These are phyloP conservation scores for Fragum whitleyi DNA, from an alignment of 2,888 invertebrate genomes.

Conservation along the genomic window DNA sequence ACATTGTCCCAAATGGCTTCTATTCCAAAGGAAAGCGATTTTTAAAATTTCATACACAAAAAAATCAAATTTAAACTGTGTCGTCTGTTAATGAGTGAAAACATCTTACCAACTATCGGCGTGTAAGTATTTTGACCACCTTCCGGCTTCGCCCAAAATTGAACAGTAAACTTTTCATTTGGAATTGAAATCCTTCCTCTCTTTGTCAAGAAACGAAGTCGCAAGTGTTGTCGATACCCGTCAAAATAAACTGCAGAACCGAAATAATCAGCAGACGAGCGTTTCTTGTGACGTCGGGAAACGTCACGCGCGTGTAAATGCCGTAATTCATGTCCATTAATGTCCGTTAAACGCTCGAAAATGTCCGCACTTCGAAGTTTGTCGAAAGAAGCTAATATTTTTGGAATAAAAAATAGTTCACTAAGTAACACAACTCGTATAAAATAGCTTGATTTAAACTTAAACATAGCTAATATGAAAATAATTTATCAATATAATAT, in stretches of 20 bases:
- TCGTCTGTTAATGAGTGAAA: no score
- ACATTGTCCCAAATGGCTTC: no score
- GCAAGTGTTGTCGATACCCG: slow-evolving; percentile 64
- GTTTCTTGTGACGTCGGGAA: slow-evolving; percentile 6
- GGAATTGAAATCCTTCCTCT: slow-evolving; percentile 56
- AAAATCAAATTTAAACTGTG: no score
- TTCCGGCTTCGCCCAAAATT: slow-evolving; percentile 78
- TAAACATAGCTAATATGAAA: not conserved
- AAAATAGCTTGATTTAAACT: not conserved
- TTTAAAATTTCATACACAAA: no score
- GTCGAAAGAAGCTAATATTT: not conserved
- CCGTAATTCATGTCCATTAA: not conserved
- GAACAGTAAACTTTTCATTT: slow-evolving; percentile 70
- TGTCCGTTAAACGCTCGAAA: not conserved
- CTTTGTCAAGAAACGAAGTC: slow-evolving; percentile 49
- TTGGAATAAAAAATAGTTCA: not conserved
- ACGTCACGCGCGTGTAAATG: slow-evolving; percentile 25
- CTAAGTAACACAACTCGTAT: not conserved
- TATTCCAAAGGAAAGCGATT: no score
- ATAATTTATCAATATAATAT: not conserved
- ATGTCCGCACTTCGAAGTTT: not conserved
- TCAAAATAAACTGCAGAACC: slow-evolving; percentile 71
- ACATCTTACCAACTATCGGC: slow-evolving; percentile 78
- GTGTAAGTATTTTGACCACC: slow-evolving; percentile 76
- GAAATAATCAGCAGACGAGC: slow-evolving; percentile 36